Evolutionary conservation across 1,140 invertebrate genomes (phyloP), one percentile per base, ranked within the genome.

Genomic region (Drosophila kepulauana): DNA sequence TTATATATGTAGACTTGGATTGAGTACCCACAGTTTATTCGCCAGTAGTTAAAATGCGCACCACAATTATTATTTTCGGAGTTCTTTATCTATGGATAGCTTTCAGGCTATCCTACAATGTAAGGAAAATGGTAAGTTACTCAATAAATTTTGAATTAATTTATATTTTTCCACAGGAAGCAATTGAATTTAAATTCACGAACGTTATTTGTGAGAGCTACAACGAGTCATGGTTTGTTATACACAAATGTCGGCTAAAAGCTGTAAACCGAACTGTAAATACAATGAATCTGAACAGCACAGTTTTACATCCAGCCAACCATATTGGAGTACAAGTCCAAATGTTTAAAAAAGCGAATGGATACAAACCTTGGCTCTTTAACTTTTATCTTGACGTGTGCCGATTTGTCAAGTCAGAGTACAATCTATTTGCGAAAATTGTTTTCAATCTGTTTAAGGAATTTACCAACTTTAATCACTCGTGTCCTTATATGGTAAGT

Each of bases 381-480:
- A 51, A 67, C 2, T 0, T 1, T 0, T 15, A 8, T 0, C 0
- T 81, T 7, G 72, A 81, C 59, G 58, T 7, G 0, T 81, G 76
- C n/a, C 41, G 33, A 6, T 79, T 67, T 38, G 0, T 71, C 0
- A 54, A 13, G 6, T 33, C 20, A 0, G 3, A 16, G 0, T 75
- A 63, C 11, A 43, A 70, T 13, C 72, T 72, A 1, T 0, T 46
- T 8, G 63, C 1, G 0, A 76, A 51, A 20, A 2, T 75, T 0
- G 2, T 75, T 1, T 79, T 30, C 1, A 46, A n/a, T 4, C 10
- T 79, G 0, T 59, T 67, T 13, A 70, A 75, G 7, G 62, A 80
- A 0, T 78, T 71, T 38, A n/a, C 61, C 1, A 78, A 75, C 11
- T 43, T 78, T 0, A 79, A 80, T 3, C 71, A 78, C 25, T 43